Percentiles rank a stretch among this genome's conserved stretches.
phyloP scores from a whole-genome alignment of 2,888 invertebrate species.

The Agrenia bidenticulata region DNA sequence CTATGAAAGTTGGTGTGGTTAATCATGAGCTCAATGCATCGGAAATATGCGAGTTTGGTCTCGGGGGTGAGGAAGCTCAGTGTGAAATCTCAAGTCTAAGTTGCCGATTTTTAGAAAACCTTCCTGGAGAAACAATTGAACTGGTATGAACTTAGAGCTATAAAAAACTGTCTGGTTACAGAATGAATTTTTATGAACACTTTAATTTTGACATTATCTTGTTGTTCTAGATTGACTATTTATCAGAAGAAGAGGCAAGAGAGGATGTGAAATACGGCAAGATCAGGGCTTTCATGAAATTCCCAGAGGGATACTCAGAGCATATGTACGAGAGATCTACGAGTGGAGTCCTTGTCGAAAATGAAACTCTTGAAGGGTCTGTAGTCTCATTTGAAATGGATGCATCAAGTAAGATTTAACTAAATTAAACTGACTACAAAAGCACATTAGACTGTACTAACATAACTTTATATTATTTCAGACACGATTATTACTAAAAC shows the following conservation, averaged over 20 bases:
- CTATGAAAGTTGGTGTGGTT: not conserved
- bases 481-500: conserved; percentile 11
- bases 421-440: no score
- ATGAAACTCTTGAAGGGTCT: conserved; percentile 80
- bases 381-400: conserved; percentile 87
- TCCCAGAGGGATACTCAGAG: conserved; percentile 84
- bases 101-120: conserved; percentile 1
- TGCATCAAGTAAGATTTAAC: conserved; percentile 75
- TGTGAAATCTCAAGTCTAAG: conserved; percentile 11
- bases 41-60: not conserved
- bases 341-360: conserved; percentile 76
- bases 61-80: not conserved
- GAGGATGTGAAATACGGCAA: conserved; percentile 72
- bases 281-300: conserved; percentile 85
- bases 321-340: conserved; percentile 78
- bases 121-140: not conserved
- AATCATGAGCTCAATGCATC: not conserved
- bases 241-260: conserved; percentile 62
- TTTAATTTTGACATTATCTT: not conserved
- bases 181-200: no score
- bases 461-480: not conserved
- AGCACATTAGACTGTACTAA: no score
- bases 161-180: no score
- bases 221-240: conserved; percentile 21
- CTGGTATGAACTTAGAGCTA: conserved; percentile 9